Percentiles rank a stretch among this genome's conserved stretches.
Conservation (phyloP, 2,113 vertebrate genomes). For the Meleagris gallopavo region DNA sequence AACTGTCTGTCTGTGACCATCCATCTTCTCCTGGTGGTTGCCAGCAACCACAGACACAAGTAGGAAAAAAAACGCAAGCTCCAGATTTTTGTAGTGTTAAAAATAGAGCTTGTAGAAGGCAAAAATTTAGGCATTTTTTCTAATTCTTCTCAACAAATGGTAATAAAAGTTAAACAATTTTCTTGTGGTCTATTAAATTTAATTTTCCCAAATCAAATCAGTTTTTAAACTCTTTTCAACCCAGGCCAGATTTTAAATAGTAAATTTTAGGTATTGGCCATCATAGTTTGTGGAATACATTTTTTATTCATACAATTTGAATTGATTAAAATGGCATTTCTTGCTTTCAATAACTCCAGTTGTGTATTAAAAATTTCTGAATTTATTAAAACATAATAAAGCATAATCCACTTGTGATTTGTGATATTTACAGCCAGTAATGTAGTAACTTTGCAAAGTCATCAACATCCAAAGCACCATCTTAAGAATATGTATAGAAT, state of each 20-base stretch:
- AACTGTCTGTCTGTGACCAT: not conserved
- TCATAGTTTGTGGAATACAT: not conserved
- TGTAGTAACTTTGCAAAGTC: not conserved
- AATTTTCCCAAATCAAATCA: not conserved
- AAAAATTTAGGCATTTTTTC: not conserved
- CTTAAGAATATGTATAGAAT: not conserved
- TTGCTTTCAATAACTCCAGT: not conserved
- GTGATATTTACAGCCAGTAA: not conserved
- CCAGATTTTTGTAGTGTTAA: not conserved
- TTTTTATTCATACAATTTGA: conserved; percentile 3
- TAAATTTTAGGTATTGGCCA: not conserved
- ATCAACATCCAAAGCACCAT: not conserved
- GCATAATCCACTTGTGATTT: not conserved
- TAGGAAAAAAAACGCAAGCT: not conserved
- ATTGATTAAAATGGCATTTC: not conserved
- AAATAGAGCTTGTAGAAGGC: not conserved
- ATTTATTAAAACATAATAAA: not conserved
- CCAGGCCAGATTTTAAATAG: not conserved
- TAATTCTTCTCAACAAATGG: not conserved
- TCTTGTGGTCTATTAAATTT: not conserved
- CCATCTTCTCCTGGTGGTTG: not conserved
- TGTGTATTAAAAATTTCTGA: not conserved
- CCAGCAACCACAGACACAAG: not conserved
- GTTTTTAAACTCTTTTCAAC: not conserved
- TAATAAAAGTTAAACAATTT: not conserved